Conservation (phyloP, 2,888 invertebrate species). For the Ophion ellenae region DNA sequence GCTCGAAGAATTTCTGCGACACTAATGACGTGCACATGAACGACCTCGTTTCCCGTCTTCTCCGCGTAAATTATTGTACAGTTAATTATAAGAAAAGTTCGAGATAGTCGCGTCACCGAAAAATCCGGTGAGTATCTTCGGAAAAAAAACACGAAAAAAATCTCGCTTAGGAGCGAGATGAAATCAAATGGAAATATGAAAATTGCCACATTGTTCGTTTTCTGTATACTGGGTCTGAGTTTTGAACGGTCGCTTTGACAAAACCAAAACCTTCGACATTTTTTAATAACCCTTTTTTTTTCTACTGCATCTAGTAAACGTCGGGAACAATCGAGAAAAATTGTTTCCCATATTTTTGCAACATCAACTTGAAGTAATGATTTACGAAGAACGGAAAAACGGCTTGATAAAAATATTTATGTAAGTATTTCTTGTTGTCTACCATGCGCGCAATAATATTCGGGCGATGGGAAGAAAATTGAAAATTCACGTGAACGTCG, state of each 20-base stretch:
- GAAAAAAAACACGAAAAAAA: background rate
- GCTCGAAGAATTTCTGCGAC: constrained; percentile 87
- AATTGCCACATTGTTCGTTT: background rate
- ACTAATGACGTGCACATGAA: constrained; percentile 55
- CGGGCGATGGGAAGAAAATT: background rate
- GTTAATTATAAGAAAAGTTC: constrained; percentile 40
- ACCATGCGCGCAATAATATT: background rate
- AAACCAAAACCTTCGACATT: background rate
- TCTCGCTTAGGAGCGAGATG: background rate
- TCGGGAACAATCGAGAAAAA: background rate
- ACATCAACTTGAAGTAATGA: too few relatives aligned
- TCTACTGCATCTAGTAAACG: background rate
- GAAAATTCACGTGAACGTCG: background rate
- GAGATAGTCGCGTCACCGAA: background rate
- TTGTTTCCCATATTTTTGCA: constrained; percentile 11
- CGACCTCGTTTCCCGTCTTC: background rate
- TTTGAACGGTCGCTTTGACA: too few relatives aligned
- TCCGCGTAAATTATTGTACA: constrained; percentile 37
- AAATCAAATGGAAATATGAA: background rate
- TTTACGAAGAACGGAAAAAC: background rate
- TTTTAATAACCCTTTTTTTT: constrained; percentile 1
- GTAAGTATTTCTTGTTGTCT: background rate
- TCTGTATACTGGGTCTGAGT: too few relatives aligned
- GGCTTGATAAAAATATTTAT: background rate
- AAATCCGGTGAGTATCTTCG: background rate